These are phyloP conservation scores for Panthera uncia DNA, from an alignment of 2,113 vertebrate species.

Conservation along the genomic window DNA sequence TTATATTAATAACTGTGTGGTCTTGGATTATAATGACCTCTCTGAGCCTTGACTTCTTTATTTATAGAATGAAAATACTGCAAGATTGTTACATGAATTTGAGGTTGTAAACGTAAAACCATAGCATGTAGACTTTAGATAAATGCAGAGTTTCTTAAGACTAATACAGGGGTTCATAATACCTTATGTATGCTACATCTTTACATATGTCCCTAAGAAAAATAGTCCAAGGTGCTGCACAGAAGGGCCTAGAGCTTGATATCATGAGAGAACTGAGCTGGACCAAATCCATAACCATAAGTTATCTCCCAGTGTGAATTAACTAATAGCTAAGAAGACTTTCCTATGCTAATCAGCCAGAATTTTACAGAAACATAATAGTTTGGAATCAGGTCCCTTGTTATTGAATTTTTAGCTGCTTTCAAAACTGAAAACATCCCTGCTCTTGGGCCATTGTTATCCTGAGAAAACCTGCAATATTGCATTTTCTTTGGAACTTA, in stretches of 20 bases:
- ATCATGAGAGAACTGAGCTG: neutral
- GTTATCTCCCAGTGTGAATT: neutral
- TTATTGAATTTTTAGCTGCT: constrained; percentile 40
- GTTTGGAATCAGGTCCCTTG: constrained; percentile 30
- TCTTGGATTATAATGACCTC: neutral
- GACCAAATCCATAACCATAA: neutral
- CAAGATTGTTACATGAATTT: neutral
- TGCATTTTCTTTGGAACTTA: constrained; percentile 32
- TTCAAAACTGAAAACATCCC: constrained; percentile 48
- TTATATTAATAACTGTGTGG: neutral
- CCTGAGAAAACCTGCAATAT: constrained; percentile 39
- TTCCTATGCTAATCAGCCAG: neutral
- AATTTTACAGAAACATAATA: constrained; percentile 35
- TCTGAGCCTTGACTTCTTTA: neutral
- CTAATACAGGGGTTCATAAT: neutral
- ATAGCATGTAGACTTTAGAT: neutral
- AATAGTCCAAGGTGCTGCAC: neutral
- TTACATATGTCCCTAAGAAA: neutral
- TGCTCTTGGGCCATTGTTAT: neutral
- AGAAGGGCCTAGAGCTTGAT: neutral
- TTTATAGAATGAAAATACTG: neutral
- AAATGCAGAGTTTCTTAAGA: neutral
- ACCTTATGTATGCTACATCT: neutral
- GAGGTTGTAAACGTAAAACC: neutral
- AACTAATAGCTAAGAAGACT: neutral